Evolutionary conservation across 2,888 invertebrate species (phyloP), one percentile per base, ranked within the genome.

Genomic region (Pachymerium ferrugineum): DNA sequence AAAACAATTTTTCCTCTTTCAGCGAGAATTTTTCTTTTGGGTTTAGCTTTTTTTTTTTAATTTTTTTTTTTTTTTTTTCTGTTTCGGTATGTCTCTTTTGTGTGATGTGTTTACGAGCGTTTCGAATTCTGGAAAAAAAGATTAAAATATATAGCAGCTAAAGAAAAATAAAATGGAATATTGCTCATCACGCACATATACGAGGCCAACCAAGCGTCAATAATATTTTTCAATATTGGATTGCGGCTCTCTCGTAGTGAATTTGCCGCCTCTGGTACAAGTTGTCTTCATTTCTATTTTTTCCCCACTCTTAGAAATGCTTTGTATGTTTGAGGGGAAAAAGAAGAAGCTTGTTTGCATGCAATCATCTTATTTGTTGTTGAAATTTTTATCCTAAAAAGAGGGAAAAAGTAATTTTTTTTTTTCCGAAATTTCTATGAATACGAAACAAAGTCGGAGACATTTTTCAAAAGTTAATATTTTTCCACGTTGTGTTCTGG

Each of bases 291-390:
- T 62, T 62, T 62, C 25, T 12, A 62, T 28, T 25, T 62, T 62
- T 62, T 5, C n/a, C 25, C 8, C 28, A 25, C 12, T 25, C 10
- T 8, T 62, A 12, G 25, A 25, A 10, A 62, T 10, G 28, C 28
- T 25, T 22, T 25, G 62, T 62, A 28, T 62, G 62, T 25, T 28
- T 25, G 62, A 62, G 28, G 22, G 12, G 28, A 62, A 62, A n/a
- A n/a, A n/a, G n/a, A n/a, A 62, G 25, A 62, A 62, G 12, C 62
- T 62, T 62, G 62, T 62, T 62, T 28, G 62, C 28, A 62, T 62
- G 62, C 62, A 62, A 62, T 62, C 62, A 62, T 62, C 28, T 62
- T 62, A 62, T 62, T 62, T 62, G 62, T 62, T 62, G n/a, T 62
- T 62, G 62, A n/a, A 62, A 62, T 62, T 25, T 25, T 25, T 62